These are phyloP conservation scores for Apostichopus japonicus DNA, from an alignment of 35 echinoderm and acorn worm genomes.

Conservation along the genomic window DNA sequence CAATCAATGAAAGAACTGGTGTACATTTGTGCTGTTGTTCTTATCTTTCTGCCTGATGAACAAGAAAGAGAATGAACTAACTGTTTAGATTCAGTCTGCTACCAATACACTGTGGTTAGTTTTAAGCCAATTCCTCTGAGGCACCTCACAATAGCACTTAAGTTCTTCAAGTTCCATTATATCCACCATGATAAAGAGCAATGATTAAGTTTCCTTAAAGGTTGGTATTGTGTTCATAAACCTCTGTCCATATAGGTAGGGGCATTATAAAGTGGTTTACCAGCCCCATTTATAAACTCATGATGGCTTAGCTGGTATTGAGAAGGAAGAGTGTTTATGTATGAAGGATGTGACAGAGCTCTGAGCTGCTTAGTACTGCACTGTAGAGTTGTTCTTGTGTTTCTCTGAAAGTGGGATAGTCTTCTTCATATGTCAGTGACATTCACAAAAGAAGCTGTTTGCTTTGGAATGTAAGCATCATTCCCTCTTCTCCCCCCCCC, in stretches of 20 bases:
- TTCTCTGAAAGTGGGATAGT: too few relatives aligned
- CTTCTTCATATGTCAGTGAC: too few relatives aligned
- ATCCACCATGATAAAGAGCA: neutral
- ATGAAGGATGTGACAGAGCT: too few relatives aligned
- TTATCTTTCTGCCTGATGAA: too few relatives aligned
- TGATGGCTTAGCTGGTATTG: neutral
- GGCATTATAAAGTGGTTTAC: neutral
- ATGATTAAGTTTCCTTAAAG: neutral
- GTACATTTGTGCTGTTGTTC: too few relatives aligned
- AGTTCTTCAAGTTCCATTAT: neutral
- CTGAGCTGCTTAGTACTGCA: too few relatives aligned
- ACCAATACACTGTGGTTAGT: neutral
- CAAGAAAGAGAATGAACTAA: neutral
- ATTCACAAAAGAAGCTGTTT: too few relatives aligned
- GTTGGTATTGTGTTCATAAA: neutral
- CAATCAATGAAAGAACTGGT: too few relatives aligned
- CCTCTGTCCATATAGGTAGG: neutral
- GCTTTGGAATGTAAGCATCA: too few relatives aligned
- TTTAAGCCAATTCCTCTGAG: neutral
- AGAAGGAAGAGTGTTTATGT: too few relatives aligned
- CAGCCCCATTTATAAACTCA: neutral
- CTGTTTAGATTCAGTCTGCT: neutral
- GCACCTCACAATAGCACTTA: neutral
- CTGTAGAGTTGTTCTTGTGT: too few relatives aligned
- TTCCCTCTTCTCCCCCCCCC: too few relatives aligned